Percentiles rank a stretch among this genome's conserved stretches.
phyloP scores from a whole-genome alignment of 2,888 invertebrate genomes.

The Stomorhina lunata region DNA sequence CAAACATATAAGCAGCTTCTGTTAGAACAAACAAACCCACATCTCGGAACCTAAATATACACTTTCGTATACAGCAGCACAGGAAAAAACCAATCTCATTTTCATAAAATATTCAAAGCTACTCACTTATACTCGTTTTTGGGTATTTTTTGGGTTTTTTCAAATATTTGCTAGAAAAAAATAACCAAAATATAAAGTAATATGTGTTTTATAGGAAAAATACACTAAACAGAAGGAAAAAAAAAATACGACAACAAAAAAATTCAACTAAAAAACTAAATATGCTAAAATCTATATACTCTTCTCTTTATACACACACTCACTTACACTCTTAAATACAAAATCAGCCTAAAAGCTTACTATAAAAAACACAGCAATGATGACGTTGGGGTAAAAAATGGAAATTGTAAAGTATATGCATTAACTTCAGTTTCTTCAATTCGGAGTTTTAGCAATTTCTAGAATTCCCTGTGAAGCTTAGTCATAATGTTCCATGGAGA shows the following conservation, averaged over 20 bases:
- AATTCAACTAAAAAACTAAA: background rate
- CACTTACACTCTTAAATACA: background rate
- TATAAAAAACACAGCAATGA: conserved; percentile 11
- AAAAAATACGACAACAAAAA: conserved; percentile 2
- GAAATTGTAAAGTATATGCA: background rate
- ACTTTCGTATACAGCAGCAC: background rate
- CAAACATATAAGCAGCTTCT: background rate
- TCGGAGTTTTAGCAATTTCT: background rate
- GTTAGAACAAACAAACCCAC: background rate
- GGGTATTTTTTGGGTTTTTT: conserved; percentile 32
- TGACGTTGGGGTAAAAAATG: conserved; percentile 17
- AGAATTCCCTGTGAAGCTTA: background rate
- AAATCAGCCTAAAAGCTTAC: conserved; percentile 55
- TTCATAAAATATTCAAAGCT: conserved; percentile 71
- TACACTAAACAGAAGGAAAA: background rate
- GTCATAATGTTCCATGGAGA: too few relatives aligned
- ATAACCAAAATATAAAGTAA: conserved; percentile 19
- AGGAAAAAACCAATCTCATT: conserved; percentile 69
- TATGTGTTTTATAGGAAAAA: background rate
- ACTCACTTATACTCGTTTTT: conserved; percentile 63
- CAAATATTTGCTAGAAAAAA: conserved; percentile 1
- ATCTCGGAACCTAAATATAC: background rate
- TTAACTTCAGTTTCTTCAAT: conserved; percentile 24
- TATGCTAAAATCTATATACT: conserved; percentile 1
- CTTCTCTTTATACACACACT: background rate